A percentile compares a stretch with the other conserved stretches of the same genome.
These are phyloP conservation scores for Syndactyla subalaris DNA, from an alignment of 2,797 vertebrate genomes.

Conservation along the genomic window DNA sequence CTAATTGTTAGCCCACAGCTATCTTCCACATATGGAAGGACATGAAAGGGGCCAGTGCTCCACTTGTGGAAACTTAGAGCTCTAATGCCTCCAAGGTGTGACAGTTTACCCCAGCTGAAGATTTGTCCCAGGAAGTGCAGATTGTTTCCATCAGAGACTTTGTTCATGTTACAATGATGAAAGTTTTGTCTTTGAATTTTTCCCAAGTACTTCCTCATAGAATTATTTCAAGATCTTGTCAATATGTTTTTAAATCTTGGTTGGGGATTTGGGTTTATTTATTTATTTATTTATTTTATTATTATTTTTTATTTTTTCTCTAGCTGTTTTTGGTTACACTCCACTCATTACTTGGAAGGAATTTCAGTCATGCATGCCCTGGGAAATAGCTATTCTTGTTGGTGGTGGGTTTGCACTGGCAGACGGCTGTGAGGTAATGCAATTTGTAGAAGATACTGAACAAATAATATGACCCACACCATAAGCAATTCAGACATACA, in stretches of 20 bases:
- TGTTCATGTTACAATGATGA: neutral
- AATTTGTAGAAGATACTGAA: conserved; percentile 41
- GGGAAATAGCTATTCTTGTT: conserved; percentile 91
- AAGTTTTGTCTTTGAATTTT: neutral
- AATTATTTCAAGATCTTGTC: neutral
- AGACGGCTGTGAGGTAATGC: conserved; percentile 88
- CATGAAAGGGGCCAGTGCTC: neutral
- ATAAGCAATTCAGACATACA: neutral
- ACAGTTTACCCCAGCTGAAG: neutral
- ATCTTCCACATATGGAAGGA: neutral
- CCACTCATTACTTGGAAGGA: conserved; percentile 91
- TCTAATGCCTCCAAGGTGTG: neutral
- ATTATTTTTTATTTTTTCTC: neutral
- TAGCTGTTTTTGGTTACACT: conserved; percentile 72
- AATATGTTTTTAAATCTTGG: neutral
- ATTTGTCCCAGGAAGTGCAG: neutral
- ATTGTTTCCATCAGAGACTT: neutral
- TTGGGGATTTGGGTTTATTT: neutral
- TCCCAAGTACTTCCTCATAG: neutral
- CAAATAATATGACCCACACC: conserved; percentile 2
- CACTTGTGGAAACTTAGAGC: neutral
- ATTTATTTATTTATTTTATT: no score
- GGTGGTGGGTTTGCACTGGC: conserved; percentile 94
- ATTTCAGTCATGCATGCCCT: conserved; percentile 92
- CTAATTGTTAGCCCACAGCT: neutral